phyloP scores from a whole-genome alignment of 2,113 vertebrate genomes.

The Marmota monax region DNA sequence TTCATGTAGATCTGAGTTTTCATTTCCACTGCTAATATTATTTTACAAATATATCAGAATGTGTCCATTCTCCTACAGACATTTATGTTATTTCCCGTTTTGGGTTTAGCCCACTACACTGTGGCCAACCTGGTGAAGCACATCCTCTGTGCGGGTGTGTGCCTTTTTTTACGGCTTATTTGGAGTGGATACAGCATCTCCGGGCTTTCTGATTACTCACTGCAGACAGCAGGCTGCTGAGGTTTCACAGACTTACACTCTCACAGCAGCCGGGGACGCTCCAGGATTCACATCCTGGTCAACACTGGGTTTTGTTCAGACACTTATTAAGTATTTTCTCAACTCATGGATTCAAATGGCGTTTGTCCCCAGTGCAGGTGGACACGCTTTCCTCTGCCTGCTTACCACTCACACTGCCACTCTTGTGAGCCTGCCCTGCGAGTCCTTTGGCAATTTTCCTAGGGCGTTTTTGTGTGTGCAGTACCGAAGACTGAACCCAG shows the following conservation, averaged over 20 bases:
- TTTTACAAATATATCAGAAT: conserved; percentile 21
- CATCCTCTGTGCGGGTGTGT: neutral
- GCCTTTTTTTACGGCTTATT: neutral
- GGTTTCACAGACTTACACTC: neutral
- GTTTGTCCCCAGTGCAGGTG: neutral
- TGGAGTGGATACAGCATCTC: neutral
- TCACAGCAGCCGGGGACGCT: neutral
- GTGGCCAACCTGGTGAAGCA: neutral
- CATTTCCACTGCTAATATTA: neutral
- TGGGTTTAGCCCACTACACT: neutral
- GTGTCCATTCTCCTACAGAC: neutral
- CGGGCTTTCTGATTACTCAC: neutral
- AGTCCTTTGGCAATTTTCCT: conserved; percentile 14
- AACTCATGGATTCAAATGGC: neutral
- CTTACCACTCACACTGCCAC: neutral
- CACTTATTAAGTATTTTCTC: neutral
- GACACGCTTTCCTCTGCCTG: neutral
- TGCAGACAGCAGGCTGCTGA: neutral
- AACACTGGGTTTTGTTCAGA: conserved; percentile 37
- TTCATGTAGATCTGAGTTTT: conserved; percentile 7
- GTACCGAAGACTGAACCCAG: neutral
- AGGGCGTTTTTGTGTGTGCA: neutral
- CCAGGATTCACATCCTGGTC: neutral
- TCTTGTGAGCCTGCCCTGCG: neutral
- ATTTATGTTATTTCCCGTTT: neutral